These are phyloP conservation scores for Esox lucius DNA, from an alignment of 2,797 vertebrate species.

Conservation along the genomic window DNA sequence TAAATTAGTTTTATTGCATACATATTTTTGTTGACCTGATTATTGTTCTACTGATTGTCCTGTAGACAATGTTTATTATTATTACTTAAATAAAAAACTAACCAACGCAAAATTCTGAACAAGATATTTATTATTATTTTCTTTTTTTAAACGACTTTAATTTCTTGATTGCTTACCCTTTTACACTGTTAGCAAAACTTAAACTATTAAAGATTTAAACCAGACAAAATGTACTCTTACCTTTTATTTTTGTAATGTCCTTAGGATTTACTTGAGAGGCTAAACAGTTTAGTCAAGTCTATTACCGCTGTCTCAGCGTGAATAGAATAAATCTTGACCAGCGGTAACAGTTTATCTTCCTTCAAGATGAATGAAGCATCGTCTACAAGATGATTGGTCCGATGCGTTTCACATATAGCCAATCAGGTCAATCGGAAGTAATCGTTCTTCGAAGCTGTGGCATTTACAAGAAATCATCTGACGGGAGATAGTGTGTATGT, in stretches of 20 bases:
- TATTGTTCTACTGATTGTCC: too few species aligned
- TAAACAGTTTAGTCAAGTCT: background rate
- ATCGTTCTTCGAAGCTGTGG: constrained; percentile 71
- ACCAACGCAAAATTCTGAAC: background rate
- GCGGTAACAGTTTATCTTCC: constrained; percentile 30
- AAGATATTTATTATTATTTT: background rate
- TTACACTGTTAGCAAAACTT: background rate
- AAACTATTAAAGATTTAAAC: background rate
- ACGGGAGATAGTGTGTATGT: background rate
- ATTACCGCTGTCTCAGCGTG: background rate
- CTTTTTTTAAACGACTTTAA: background rate
- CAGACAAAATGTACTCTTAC: background rate
- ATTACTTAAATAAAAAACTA: too few species aligned
- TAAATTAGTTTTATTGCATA: too few species aligned
- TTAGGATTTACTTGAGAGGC: background rate
- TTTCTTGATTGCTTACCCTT: background rate
- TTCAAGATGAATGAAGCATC: constrained; percentile 54
- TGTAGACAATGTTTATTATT: too few species aligned
- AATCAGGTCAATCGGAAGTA: constrained; percentile 55
- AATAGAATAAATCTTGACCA: background rate
- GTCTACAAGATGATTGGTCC: constrained; percentile 36
- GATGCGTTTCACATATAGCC: constrained; percentile 28
- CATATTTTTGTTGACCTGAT: too few species aligned
- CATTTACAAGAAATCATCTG: constrained; percentile 86
- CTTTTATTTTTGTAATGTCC: background rate